Evolutionary conservation across 2,888 invertebrate species (phyloP).

Genomic region (Dascillus cervinus): DNA sequence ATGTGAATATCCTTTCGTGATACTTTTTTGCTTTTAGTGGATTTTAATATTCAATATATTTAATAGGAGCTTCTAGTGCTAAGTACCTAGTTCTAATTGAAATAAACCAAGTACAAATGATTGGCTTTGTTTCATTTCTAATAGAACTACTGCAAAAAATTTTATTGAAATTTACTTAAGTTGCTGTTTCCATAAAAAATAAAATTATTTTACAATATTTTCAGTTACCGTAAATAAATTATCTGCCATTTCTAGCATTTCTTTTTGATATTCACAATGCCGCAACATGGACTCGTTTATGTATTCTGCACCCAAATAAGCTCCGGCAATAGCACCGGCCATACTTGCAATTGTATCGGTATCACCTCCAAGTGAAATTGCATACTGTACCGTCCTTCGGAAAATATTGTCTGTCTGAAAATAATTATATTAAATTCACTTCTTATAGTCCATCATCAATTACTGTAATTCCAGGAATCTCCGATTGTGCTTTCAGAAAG

Average conservation of each 20-base stretch:
- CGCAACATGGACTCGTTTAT: slow-evolving; percentile 46
- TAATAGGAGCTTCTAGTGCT: slow-evolving; percentile 33
- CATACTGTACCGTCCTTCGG: slow-evolving; percentile 58
- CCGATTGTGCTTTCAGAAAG: slow-evolving; percentile 50
- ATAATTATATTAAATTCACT: slow-evolving; percentile 10
- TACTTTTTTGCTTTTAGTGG: slow-evolving; percentile 38
- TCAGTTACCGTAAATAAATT: slow-evolving; percentile 30
- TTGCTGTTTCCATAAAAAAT: not conserved
- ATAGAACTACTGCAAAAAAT: not conserved
- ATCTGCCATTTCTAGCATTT: slow-evolving; percentile 49
- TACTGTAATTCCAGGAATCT: slow-evolving; percentile 46
- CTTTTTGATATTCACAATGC: slow-evolving; percentile 53
- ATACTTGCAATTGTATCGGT: slow-evolving; percentile 71
- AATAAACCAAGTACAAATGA: no score
- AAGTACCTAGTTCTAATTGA: slow-evolving; percentile 34
- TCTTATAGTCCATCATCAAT: slow-evolving; percentile 10
- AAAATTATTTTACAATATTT: not conserved
- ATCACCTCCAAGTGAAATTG: slow-evolving; percentile 67
- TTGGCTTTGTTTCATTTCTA: not conserved
- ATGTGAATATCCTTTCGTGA: slow-evolving; percentile 36
- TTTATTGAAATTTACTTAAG: not conserved
- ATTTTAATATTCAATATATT: slow-evolving; percentile 36
- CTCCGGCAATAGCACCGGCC: slow-evolving; percentile 64
- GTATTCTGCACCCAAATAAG: slow-evolving; percentile 53
- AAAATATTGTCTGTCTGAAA: slow-evolving; percentile 50